phyloP scores from a whole-genome alignment of 2,888 invertebrate genomes.

The Limnephilus marmoratus region DNA sequence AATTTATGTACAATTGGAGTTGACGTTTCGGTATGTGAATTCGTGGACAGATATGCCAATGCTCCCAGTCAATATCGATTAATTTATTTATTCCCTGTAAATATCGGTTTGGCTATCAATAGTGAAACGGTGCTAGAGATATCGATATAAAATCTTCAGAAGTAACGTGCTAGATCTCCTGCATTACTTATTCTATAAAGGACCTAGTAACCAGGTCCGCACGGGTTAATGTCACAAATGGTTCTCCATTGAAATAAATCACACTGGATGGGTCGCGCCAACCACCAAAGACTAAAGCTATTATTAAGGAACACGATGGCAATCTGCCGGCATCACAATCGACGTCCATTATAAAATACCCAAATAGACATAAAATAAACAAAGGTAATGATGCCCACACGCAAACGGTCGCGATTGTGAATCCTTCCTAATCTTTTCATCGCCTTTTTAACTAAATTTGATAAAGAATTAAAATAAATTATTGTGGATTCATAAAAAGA shows the following conservation, averaged over 20 bases:
- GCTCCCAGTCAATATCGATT: no score
- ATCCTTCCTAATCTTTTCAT: not conserved
- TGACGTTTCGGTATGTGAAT: no score
- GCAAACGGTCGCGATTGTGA: constrained; percentile 19
- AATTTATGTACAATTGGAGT: no score
- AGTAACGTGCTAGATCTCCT: no score
- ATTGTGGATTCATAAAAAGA: not conserved
- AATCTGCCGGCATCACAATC: constrained; percentile 40
- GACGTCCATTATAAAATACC: constrained; percentile 60
- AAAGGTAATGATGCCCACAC: constrained; percentile 54
- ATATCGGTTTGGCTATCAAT: no score
- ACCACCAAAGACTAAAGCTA: not conserved
- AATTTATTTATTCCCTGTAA: no score
- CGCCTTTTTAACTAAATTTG: not conserved
- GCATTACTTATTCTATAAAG: not conserved
- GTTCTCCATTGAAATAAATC: not conserved
- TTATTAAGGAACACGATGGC: constrained; percentile 15
- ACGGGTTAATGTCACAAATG: not conserved
- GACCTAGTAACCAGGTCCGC: not conserved
- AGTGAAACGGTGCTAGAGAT: no score
- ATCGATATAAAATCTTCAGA: no score
- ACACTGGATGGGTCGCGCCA: not conserved
- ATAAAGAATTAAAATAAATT: not conserved
- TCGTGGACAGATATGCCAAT: no score
- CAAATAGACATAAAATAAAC: constrained; percentile 59